phyloP scores from a whole-genome alignment of 1,140 invertebrate genomes.

The Choristoneura fumiferana region DNA sequence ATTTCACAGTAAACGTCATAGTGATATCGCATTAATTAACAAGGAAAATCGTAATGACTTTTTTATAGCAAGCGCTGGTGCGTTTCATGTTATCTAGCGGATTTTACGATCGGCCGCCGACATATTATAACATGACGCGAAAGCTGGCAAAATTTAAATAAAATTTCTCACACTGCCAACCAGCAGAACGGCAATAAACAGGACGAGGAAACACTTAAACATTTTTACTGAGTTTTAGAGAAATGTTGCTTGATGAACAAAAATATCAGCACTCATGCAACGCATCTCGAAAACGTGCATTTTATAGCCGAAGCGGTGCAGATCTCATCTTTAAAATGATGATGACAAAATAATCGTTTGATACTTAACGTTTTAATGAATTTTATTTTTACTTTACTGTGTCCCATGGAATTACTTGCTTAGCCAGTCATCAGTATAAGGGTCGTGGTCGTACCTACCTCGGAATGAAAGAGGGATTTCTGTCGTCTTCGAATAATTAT shows the following conservation, averaged over 20 bases:
- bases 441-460: too few relatives aligned
- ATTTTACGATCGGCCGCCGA: too few relatives aligned
- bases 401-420: neutral
- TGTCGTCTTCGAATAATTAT: too few relatives aligned
- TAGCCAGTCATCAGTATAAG: neutral
- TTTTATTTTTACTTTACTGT: neutral
- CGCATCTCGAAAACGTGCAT: neutral
- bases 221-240: neutral
- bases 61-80: too few relatives aligned
- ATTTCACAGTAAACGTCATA: too few relatives aligned
- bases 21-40: too few relatives aligned
- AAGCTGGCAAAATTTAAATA: too few relatives aligned
- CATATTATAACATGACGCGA: too few relatives aligned
- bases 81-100: too few relatives aligned
- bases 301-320: neutral
- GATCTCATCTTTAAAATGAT: neutral
- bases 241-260: neutral
- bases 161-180: neutral
- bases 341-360: conserved; percentile 6
- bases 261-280: neutral
- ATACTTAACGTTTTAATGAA: neutral
- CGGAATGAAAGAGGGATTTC: too few relatives aligned
- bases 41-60: too few relatives aligned
- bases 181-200: neutral
- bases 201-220: neutral